phyloP scores from a whole-genome alignment of 2,888 invertebrate species.

The Calliopum simillimum region DNA sequence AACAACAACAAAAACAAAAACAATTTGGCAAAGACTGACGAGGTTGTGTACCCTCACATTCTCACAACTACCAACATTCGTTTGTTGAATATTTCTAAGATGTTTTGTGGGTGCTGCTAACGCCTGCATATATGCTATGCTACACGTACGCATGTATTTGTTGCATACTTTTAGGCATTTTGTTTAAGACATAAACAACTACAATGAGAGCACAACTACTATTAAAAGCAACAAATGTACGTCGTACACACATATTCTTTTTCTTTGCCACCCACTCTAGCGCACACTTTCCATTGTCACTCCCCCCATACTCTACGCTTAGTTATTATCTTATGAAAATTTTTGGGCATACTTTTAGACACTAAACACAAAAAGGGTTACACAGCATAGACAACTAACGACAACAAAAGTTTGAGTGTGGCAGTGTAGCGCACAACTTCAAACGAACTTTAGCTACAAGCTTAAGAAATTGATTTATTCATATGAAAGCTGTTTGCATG shows the following conservation, averaged over 20 bases:
- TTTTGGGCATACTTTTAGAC: constrained; percentile 42
- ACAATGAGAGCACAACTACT: constrained; percentile 5
- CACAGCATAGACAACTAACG: background rate
- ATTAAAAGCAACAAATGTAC: no score
- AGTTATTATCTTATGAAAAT: constrained; percentile 39
- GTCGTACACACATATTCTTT: no score
- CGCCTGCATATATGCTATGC: constrained; percentile 10
- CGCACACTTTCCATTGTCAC: no score
- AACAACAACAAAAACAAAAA: constrained; percentile 34
- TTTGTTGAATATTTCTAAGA: constrained; percentile 29
- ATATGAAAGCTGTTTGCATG: background rate
- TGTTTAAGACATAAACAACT: constrained; percentile 23
- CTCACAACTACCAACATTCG: background rate
- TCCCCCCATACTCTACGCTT: background rate
- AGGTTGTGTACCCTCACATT: background rate
- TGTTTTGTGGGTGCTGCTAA: constrained; percentile 22
- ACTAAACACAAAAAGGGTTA: constrained; percentile 36
- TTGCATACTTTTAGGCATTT: constrained; percentile 37
- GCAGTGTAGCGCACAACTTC: constrained; percentile 7
- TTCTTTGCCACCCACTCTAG: no score
- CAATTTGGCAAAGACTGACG: constrained; percentile 6
- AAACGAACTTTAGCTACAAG: constrained; percentile 47
- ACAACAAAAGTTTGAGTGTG: background rate
- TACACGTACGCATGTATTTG: constrained; percentile 20
- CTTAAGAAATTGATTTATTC: constrained; percentile 59